Evolutionary conservation across 2,888 invertebrate genomes (phyloP), one percentile per base, ranked within the genome.

Genomic region (Nasonovia ribisnigri): DNA sequence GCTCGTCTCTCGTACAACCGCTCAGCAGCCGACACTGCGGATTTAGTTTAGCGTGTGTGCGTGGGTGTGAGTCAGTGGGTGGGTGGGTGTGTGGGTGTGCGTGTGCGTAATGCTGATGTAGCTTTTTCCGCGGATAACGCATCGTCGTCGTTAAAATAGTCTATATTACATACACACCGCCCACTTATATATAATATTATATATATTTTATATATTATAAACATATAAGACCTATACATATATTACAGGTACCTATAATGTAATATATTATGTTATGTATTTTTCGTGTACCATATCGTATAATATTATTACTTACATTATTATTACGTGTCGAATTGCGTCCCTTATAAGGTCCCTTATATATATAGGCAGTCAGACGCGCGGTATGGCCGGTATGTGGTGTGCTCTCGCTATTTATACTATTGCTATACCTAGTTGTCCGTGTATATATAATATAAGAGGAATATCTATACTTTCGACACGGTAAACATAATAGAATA

Each of bases 21-120:
- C 77, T 77, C 77, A 77, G 77, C 77, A 77, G 77, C 77, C 77
- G 77, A 77, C 77, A 77, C 67, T 67, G 67, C 67, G 67, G 67
- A 67, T 77, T 77, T 77, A 20, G 20, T 77, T 20, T 77, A 67
- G 46, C 46, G 46, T 46, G 11, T 46, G 4, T 16, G 60, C 4
- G 4, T 29, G 13, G 4, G 60, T 60, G 29, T 29, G 26, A 1
- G 46, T 46, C 0, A 10, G 46, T 46, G 46, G 60, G 10, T 26
- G 46, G 3, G 16, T 4, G n/a, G 4, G 67, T 67, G 67, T 67
- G 67, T 3, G 29, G n/a, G 67, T n/a, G 67, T 16, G 67, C 16
- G 67, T 16, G 36, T 6, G 77, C 16, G 36, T 77, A 42, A 77
- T 77, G 77, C 77, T 77, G 77, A 77, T 77, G 36, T 77, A 77